Percentiles rank a stretch among this genome's conserved stretches.
Evolutionary conservation across 2,113 vertebrate species (phyloP).

Genomic region (Cyrtonyx montezumae): DNA sequence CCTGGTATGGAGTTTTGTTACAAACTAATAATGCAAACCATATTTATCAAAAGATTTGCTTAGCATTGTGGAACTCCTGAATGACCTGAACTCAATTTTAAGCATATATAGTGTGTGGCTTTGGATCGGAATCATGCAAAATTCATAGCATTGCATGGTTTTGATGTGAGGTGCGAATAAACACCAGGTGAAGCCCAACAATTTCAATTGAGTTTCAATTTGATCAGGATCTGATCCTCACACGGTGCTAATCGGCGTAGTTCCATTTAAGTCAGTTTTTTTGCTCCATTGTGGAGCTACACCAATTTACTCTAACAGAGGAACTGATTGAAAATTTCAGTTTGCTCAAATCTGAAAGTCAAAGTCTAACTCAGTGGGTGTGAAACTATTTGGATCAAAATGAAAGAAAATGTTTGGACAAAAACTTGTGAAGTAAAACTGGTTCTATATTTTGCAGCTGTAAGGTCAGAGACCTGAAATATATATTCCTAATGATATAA

Average conservation of each 20-base stretch:
- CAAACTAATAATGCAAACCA: slow-evolving; percentile 62
- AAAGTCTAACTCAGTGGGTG: slow-evolving; percentile 59
- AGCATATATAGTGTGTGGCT: slow-evolving; percentile 60
- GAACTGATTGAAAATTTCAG: slow-evolving; percentile 59
- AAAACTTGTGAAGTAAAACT: slow-evolving; percentile 64
- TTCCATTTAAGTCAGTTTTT: slow-evolving; percentile 24
- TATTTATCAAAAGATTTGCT: slow-evolving; percentile 60
- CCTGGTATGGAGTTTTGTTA: slow-evolving; percentile 64
- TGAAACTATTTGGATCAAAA: slow-evolving; percentile 74
- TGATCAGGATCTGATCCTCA: slow-evolving; percentile 47
- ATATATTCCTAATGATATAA: slow-evolving; percentile 45
- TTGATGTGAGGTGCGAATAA: slow-evolving; percentile 69
- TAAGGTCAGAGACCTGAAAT: slow-evolving; percentile 20
- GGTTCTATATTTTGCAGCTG: slow-evolving; percentile 64
- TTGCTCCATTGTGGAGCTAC: not conserved
- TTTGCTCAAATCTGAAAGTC: slow-evolving; percentile 37
- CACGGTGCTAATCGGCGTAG: slow-evolving; percentile 46
- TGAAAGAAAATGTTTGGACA: slow-evolving; percentile 72
- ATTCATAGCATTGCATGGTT: slow-evolving; percentile 62
- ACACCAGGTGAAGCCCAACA: slow-evolving; percentile 59
- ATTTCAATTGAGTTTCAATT: slow-evolving; percentile 64
- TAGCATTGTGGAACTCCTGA: slow-evolving; percentile 49
- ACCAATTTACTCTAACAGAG: slow-evolving; percentile 42
- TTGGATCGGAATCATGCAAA: slow-evolving; percentile 52
- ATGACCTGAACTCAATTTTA: slow-evolving; percentile 64